Evolutionary conservation across 2,888 invertebrate genomes (phyloP), one percentile per base, ranked within the genome.

Genomic region (Carterocephalus palaemon): DNA sequence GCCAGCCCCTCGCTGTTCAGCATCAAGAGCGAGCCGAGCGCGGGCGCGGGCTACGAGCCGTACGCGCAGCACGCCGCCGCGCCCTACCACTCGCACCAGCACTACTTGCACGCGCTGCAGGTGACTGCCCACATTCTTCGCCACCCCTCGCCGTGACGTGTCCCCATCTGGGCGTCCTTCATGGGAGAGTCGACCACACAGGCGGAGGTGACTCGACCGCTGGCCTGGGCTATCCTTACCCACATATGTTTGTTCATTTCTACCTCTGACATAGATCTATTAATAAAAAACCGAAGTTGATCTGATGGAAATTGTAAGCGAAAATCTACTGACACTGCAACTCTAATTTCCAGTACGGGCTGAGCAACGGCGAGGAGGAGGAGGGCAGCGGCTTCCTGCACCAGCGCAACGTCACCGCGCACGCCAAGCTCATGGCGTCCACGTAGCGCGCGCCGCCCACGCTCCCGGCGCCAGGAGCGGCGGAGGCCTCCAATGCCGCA

Each of bases 381-480:
- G 93, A 93, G 53, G 89, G 91, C 54, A 89, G 89, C 51, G 92
- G 93, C 16, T 93, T 93, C 77, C 92, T 94, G 68, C 94, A 94
- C 78, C 94, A 94, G 71, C 93, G 94, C 68, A 94, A 94, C 82
- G 94, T 94, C 53, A 93, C 94, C 24, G 93, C 93, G 51, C 93
- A 94, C 48, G 93, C 94, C 45, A 94, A 94, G 72, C 86, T 94
- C 52, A 93, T 95, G 91, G 94, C 94, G 6, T 93, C 94, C 45
- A 93, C 94, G 75, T 94, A 92, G 88, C 82, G 52, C 37, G 22
- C 7, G 37, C 26, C 50, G 19, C 36, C 34, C n/a, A 4, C 22
- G 20, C 39, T 2, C 5, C 19, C 32, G 13, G 9, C 28, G 19
- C 36, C 24, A 16, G 22, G 16, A 17, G 17, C 10, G 20, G 22